Base-by-base conservation (phyloP, 1,140 invertebrate species). In the Eupeodes corollae region DNA sequence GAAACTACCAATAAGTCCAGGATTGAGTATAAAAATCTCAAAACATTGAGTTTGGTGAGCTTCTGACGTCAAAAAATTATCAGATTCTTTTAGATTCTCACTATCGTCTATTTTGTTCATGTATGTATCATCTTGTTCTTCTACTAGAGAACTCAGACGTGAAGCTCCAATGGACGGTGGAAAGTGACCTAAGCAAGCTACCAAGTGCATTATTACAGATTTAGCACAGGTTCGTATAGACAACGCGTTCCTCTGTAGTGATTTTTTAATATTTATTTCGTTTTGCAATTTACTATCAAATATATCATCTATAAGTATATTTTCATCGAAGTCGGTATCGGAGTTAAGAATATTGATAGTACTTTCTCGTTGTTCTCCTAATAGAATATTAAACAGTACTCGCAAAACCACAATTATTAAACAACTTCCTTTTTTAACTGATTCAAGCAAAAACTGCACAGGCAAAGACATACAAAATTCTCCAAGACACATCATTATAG, bases 101-200 rank as follows among this genome's bases (percentile, higher is more conserved):
- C 40, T 42, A 5, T 26, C 21, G 21, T 26, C 3, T 3, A 26
- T 37, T 3, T 21, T 5, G 5, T 6, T 35, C 2, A 18, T 15
- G n/a, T 43, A 10, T 14, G 88, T 80, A 69, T 98, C 93, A 64
- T 96, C 91, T 53, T 91, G 81, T 71, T 98, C 93, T 49, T 87
- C 86, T 2, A 97, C 88, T 53, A 86, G 73, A 1, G 88, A 94
- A 50, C 68, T 67, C 1, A 78, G 58, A 15, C 85, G 74, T 1
- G 86, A 78, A 0, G 91, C 87, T 9, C 91, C 91, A 46, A 88
- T 86, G 14, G 82, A 81, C 79, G 91, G 84, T 6, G 91, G 90
- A 72, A 92, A 94, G 59, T 93, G 89, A 16, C 85, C 85, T 40
- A 93, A 58, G 69, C 92, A 86, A 55, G 88, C 91, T 1, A 93